phyloP scores from a whole-genome alignment of 2,888 invertebrate genomes.

The Eueremaeus valkanovi region DNA sequence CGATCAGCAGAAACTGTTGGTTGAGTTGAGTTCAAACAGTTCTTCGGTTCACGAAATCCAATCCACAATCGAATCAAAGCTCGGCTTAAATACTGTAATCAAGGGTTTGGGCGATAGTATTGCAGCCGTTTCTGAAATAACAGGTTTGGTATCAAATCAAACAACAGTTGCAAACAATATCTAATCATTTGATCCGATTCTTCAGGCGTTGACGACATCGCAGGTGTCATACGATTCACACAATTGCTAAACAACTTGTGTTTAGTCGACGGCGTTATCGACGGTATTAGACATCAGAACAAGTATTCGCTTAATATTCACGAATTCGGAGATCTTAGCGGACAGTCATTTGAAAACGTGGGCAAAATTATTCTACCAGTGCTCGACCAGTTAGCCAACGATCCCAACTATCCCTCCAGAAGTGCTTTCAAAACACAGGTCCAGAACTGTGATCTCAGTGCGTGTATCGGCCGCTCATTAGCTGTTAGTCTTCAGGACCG shows the following conservation, averaged over 20 bases:
- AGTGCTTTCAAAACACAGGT: constrained; percentile 29
- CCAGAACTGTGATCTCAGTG: constrained; percentile 33
- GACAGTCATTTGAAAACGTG: constrained; percentile 24
- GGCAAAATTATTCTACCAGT: constrained; percentile 23
- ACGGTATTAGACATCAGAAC: constrained; percentile 23
- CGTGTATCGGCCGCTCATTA: constrained; percentile 40
- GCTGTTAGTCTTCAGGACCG: constrained; percentile 15
- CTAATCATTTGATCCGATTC: background rate
- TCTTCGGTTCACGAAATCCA: constrained; percentile 37
- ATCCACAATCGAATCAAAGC: constrained; percentile 33
- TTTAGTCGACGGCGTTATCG: constrained; percentile 42
- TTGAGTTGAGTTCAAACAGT: constrained; percentile 34
- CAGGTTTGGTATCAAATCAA: constrained; percentile 1
- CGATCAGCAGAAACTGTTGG: constrained; percentile 31
- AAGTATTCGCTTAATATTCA: constrained; percentile 38
- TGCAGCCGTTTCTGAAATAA: constrained; percentile 39
- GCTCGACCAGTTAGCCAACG: background rate
- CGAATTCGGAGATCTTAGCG: constrained; percentile 42
- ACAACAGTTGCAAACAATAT: too few species aligned
- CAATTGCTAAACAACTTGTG: constrained; percentile 38
- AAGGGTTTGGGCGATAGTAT: constrained; percentile 41
- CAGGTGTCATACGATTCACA: constrained; percentile 41
- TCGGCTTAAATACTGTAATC: constrained; percentile 39
- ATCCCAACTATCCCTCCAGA: background rate
- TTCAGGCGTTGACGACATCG: constrained; percentile 2